Conservation (phyloP, 2,113 vertebrate species). For the Solenodon paradoxus region DNA sequence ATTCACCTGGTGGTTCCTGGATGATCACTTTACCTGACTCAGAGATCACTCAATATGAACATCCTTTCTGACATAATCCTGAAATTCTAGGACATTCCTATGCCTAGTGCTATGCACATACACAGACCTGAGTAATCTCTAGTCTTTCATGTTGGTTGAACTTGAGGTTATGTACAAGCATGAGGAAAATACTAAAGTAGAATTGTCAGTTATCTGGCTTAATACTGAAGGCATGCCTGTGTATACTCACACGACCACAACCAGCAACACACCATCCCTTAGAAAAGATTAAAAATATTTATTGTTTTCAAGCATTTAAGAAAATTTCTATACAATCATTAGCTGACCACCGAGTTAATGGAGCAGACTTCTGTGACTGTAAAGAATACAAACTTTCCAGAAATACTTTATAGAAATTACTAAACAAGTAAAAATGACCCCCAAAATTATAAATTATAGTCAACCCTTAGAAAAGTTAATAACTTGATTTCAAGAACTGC, state of each 20-base stretch:
- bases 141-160: background rate
- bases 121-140: background rate
- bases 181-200: background rate
- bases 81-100: background rate
- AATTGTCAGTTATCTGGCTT: background rate
- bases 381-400: background rate
- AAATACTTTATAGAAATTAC: background rate
- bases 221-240: background rate
- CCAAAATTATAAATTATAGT: background rate
- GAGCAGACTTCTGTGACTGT: background rate
- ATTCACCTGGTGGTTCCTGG: background rate
- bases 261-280: background rate
- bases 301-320: background rate
- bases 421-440: background rate
- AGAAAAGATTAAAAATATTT: background rate
- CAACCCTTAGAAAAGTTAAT: background rate
- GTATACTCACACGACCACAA: background rate
- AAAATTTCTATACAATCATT: background rate
- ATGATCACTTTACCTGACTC: background rate
- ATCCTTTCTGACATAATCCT: background rate
- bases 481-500: background rate
- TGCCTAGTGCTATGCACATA: background rate
- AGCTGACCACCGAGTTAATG: background rate
- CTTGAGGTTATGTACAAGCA: background rate
- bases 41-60: no score